Evolutionary conservation across 2,888 invertebrate genomes (phyloP).

Genomic region (Bellardia bayeri): DNA sequence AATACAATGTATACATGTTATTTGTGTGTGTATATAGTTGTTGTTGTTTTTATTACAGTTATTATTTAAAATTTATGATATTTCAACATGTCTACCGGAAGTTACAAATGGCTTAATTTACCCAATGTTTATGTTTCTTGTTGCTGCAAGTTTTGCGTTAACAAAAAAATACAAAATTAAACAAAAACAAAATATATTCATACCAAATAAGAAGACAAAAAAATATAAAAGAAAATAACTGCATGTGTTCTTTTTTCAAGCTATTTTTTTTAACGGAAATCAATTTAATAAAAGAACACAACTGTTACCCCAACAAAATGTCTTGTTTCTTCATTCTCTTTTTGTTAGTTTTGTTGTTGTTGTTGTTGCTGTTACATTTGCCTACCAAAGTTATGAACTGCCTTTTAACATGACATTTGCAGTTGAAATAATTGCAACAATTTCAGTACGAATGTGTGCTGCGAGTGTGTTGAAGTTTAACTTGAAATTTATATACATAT

Average conservation of each 20-base stretch:
- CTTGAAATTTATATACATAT: slow-evolving; percentile 58
- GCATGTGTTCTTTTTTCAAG: slow-evolving; percentile 34
- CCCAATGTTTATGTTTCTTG: slow-evolving; percentile 63
- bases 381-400: slow-evolving; percentile 69
- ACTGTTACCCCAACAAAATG: slow-evolving; percentile 49
- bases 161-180: neutral
- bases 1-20: neutral
- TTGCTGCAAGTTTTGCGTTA: slow-evolving; percentile 29
- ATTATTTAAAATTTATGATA: slow-evolving; percentile 67
- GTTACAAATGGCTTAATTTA: slow-evolving; percentile 71
- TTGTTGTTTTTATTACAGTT: slow-evolving; percentile 31
- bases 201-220: slow-evolving; percentile 18
- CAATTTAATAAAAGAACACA: slow-evolving; percentile 70
- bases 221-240: slow-evolving; percentile 10
- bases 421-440: slow-evolving; percentile 59
- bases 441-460: slow-evolving; percentile 21
- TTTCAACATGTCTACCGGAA: slow-evolving; percentile 72
- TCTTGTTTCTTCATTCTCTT: slow-evolving; percentile 25
- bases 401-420: slow-evolving; percentile 68
- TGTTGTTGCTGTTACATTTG: slow-evolving; percentile 18
- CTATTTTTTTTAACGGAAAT: slow-evolving; percentile 61
- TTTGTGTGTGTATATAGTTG: slow-evolving; percentile 12
- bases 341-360: neutral
- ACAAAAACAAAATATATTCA: slow-evolving; percentile 31
- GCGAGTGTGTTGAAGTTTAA: slow-evolving; percentile 31